A percentile compares a stretch with the other conserved stretches of the same genome.
Evolutionary conservation across 2,888 invertebrate species (phyloP).

Genomic region (Machimus rusticus): DNA sequence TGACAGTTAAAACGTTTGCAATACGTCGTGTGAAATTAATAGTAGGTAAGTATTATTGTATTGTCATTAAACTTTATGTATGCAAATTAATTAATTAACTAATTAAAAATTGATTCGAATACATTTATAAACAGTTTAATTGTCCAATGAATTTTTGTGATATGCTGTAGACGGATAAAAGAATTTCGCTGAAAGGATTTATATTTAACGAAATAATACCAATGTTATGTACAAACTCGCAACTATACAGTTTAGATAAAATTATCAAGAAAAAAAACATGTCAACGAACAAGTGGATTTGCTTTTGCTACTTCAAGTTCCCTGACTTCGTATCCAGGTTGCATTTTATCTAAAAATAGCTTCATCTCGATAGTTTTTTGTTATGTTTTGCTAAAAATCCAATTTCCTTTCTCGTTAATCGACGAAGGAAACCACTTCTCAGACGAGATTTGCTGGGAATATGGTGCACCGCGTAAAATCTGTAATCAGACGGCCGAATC

Average conservation of each 20-base stretch:
- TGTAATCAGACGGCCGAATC: slow-evolving; percentile 17
- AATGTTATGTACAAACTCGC: too few species aligned
- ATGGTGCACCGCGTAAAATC: not conserved
- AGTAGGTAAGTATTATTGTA: too few species aligned
- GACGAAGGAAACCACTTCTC: not conserved
- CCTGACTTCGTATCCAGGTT: not conserved
- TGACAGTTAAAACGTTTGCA: too few species aligned
- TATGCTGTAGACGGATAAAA: too few species aligned
- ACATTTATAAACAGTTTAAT: too few species aligned
- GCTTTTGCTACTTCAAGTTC: not conserved
- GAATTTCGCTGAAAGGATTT: not conserved
- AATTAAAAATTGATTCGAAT: too few species aligned
- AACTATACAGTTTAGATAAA: not conserved
- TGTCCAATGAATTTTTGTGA: too few species aligned
- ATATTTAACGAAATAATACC: not conserved
- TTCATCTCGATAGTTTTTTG: not conserved
- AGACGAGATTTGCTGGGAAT: not conserved
- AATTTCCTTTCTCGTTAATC: not conserved
- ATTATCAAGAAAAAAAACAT: not conserved
- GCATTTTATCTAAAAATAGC: not conserved
- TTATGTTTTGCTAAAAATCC: not conserved
- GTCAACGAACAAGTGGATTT: not conserved
- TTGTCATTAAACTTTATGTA: too few species aligned
- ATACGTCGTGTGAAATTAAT: too few species aligned
- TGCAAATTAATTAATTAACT: too few species aligned